These are phyloP conservation scores for Drosophila bifasciata DNA, from an alignment of 1,140 invertebrate species.

Conservation along the genomic window DNA sequence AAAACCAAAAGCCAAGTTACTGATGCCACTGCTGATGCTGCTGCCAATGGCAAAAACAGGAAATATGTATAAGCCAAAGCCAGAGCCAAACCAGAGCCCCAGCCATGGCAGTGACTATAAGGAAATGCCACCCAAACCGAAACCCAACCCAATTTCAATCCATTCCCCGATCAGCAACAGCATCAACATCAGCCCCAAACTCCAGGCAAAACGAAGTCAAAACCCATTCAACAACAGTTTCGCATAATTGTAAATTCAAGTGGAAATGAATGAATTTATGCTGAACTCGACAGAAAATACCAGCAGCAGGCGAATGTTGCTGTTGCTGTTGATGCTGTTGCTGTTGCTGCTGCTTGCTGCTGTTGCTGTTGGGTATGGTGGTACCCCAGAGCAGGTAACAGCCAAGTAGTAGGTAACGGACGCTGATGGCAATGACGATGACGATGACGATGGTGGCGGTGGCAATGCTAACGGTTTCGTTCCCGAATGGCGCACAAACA, in stretches of 20 bases:
- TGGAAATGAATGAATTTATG: constrained; percentile 83
- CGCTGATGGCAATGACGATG: constrained; percentile 45
- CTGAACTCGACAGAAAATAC: constrained; percentile 81
- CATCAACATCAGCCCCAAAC: constrained; percentile 13
- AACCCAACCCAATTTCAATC: not conserved
- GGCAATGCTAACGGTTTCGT: constrained; percentile 69
- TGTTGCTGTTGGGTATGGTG: constrained; percentile 36
- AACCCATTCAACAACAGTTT: constrained; percentile 81
- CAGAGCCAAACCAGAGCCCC: constrained; percentile 7
- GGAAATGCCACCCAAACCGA: not conserved
- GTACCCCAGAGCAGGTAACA: constrained; percentile 31
- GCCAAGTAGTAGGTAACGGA: constrained; percentile 55
- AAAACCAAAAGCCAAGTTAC: constrained; percentile 69
- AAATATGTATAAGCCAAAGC: constrained; percentile 64
- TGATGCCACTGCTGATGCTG: constrained; percentile 45
- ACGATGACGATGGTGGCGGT: constrained; percentile 16
- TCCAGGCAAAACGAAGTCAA: constrained; percentile 64
- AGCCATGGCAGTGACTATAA: not conserved
- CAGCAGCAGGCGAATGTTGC: constrained; percentile 76
- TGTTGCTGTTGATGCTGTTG: constrained; percentile 37
- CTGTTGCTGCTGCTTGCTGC: constrained; percentile 31
- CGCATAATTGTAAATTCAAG: constrained; percentile 83
- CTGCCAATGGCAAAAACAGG: constrained; percentile 62
- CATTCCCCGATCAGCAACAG: constrained; percentile 2
- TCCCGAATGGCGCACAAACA: constrained; percentile 66